Evolutionary conservation across 1,140 invertebrate species (phyloP), one percentile per base, ranked within the genome.

Genomic region (Drosophila quadrilineata): DNA sequence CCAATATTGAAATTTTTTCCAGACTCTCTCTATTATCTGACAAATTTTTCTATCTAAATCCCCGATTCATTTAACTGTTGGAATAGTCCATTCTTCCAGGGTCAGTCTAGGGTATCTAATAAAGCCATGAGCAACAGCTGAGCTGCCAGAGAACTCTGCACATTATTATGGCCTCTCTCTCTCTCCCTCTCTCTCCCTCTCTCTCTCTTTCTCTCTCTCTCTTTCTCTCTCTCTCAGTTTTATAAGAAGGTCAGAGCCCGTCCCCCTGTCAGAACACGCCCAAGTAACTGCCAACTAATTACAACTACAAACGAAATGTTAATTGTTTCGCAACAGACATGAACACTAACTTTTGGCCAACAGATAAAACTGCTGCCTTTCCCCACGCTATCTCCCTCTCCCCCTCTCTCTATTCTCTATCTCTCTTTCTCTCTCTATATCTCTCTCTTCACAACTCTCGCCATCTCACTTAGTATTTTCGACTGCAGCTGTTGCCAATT

Each of bases 271-370:
- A n/a, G n/a, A n/a, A n/a, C n/a, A n/a, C n/a, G n/a, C n/a, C n/a
- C n/a, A n/a, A n/a, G n/a, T n/a, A n/a, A n/a, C n/a, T n/a, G n/a
- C n/a, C n/a, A n/a, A 38, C 74, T 77, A 56, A 73, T 63, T 73
- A 41, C 26, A 5, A 19, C 28, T 6, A 69, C 74, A 59, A 72
- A 49, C 36, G 70, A 71, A 77, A 77, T 77, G 74, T 77, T 77
- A 77, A 77, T 77, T 77, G 68, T 76, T 77, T 59, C 48, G 40
- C 63, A 68, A 68, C 74, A 68, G 57, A 72, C 68, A 77, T 62
- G 74, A 77, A 68, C 64, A 54, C 26, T 54, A 77, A 77, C 74
- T 72, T 72, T 77, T 31, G 29, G 19, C 52, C 53, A 60, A 56
- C 45, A 45, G 36, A 46, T 64, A 57, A 49, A 64, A 49, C 53